A percentile compares a stretch with the other conserved stretches of the same genome.
These are phyloP conservation scores for Nilaparvata lugens DNA, from an alignment of 1,140 invertebrate genomes.

Conservation along the genomic window DNA sequence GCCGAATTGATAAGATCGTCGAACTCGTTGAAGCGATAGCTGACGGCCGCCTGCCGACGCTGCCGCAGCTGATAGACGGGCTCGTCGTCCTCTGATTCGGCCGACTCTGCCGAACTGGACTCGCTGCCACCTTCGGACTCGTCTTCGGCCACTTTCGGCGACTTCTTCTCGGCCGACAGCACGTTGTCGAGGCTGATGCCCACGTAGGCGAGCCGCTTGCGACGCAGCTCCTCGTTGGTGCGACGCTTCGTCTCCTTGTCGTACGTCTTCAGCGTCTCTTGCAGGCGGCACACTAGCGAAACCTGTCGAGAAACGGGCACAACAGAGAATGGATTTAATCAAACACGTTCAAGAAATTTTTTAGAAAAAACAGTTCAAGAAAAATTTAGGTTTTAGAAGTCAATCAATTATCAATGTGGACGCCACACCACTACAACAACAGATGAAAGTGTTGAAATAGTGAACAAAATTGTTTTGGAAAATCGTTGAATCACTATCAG, in stretches of 20 bases:
- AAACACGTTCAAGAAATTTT: too few species aligned
- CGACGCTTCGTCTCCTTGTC: conserved; percentile 42
- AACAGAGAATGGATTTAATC: too few species aligned
- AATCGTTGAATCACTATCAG: too few species aligned
- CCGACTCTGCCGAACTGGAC: conserved; percentile 20
- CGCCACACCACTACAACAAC: too few species aligned
- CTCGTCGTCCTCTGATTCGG: conserved; percentile 38
- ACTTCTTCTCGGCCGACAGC: conserved; percentile 28
- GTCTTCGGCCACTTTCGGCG: neutral
- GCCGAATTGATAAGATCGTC: conserved; percentile 90
- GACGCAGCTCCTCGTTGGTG: conserved; percentile 55
- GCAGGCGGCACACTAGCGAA: conserved; percentile 46
- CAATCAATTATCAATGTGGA: too few species aligned
- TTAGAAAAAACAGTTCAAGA: neutral
- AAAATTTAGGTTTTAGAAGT: neutral
- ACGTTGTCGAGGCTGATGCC: conserved; percentile 70
- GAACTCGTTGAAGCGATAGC: conserved; percentile 83
- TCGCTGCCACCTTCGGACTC: neutral
- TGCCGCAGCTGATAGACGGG: conserved; percentile 74
- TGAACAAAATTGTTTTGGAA: too few species aligned
- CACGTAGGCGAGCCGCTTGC: conserved; percentile 63
- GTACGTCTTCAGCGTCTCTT: conserved; percentile 41
- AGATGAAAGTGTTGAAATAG: too few species aligned
- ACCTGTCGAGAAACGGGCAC: conserved; percentile 45
- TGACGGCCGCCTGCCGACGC: conserved; percentile 61